phyloP scores from a whole-genome alignment of 1,140 invertebrate genomes.

The Drosophila yakuba region DNA sequence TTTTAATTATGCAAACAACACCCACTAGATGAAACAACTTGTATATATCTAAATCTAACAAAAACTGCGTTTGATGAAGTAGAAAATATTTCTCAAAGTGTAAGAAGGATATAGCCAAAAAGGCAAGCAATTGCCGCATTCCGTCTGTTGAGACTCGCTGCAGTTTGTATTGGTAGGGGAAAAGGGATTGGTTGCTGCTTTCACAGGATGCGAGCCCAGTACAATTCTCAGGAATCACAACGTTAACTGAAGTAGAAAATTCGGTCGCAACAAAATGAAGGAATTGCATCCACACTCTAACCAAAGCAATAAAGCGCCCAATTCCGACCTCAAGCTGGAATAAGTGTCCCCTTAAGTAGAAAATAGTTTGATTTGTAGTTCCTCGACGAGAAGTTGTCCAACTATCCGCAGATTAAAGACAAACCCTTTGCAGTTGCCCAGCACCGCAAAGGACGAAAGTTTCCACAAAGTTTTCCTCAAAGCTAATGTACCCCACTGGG shows the following conservation, averaged over 20 bases:
- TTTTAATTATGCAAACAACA: too few relatives aligned
- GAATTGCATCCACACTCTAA: slow-evolving; percentile 19
- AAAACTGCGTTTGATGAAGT: too few relatives aligned
- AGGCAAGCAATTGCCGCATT: slow-evolving; percentile 54
- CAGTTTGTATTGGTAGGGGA: slow-evolving; percentile 34
- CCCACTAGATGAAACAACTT: too few relatives aligned
- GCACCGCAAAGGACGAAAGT: slow-evolving; percentile 39
- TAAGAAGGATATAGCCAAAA: slow-evolving; percentile 9
- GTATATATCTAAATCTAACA: not conserved
- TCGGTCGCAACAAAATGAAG: slow-evolving; percentile 27
- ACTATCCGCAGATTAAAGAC: slow-evolving; percentile 46
- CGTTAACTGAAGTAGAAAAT: slow-evolving; percentile 29
- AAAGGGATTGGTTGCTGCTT: slow-evolving; percentile 9
- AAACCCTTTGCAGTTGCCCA: slow-evolving; percentile 12
- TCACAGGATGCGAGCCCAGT: slow-evolving; percentile 25
- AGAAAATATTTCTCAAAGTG: slow-evolving; percentile 4
- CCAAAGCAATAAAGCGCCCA: not conserved
- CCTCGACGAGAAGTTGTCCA: slow-evolving; percentile 7
- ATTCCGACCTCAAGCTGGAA: not conserved
- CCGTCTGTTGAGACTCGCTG: slow-evolving; percentile 57
- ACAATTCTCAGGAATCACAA: slow-evolving; percentile 50
- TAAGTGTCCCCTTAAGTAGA: slow-evolving; percentile 1
- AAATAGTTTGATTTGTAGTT: slow-evolving; percentile 43
- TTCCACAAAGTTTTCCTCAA: slow-evolving; percentile 38
- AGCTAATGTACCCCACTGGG: slow-evolving; percentile 49